Percentiles rank a stretch among this genome's conserved stretches.
Evolutionary conservation across 2,113 vertebrate species (phyloP).

Genomic region (Eurystomus gularis): DNA sequence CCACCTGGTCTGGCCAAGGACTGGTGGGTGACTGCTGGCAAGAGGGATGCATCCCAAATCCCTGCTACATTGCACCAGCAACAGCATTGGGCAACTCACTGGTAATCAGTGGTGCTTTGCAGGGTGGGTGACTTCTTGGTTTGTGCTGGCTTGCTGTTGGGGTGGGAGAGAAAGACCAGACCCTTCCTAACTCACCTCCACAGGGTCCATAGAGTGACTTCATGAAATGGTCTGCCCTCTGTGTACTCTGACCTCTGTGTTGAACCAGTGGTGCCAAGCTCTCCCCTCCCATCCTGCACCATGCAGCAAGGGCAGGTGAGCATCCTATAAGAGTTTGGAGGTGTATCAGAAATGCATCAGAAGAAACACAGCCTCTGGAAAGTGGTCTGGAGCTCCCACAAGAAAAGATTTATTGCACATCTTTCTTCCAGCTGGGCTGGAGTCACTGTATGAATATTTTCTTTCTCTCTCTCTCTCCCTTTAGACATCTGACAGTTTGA

Average conservation of each 20-base stretch:
- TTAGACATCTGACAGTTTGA: slow-evolving; percentile 23
- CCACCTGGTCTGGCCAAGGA: neutral
- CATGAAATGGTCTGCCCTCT: neutral
- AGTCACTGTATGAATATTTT: neutral
- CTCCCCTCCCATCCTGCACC: neutral
- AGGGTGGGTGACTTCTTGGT: rapidly evolving
- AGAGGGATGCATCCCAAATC: rapidly evolving
- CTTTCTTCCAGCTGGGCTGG: neutral
- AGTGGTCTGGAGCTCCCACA: neutral
- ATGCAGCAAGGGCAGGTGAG: neutral
- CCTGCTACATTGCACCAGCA: neutral
- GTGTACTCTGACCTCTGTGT: neutral
- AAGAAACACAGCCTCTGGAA: slow-evolving; percentile 11
- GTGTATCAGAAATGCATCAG: slow-evolving; percentile 40
- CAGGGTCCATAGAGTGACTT: rapidly evolving
- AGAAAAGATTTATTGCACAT: neutral
- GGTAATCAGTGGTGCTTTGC: rapidly evolving
- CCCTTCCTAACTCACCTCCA: neutral
- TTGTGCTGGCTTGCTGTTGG: neutral
- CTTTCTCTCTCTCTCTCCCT: neutral
- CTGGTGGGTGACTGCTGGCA: neutral
- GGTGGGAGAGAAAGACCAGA: neutral
- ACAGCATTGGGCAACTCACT: rapidly evolving
- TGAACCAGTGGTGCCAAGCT: neutral
- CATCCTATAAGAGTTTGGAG: neutral